A percentile compares a stretch with the other conserved stretches of the same genome.
Conservation (phyloP, 2,797 vertebrate genomes). For the Cheirogaleus major region DNA sequence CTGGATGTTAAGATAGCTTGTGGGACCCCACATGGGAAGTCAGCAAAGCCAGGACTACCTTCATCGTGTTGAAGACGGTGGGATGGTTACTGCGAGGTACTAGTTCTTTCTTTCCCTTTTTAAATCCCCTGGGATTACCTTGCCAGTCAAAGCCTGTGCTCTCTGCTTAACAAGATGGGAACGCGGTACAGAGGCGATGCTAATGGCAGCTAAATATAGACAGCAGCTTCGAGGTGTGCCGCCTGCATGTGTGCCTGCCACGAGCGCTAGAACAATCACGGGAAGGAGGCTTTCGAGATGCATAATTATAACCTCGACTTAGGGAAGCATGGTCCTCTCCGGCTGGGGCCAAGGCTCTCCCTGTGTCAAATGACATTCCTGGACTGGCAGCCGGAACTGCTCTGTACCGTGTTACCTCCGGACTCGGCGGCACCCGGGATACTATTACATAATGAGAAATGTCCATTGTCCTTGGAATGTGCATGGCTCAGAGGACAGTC, state of each 20-base stretch:
- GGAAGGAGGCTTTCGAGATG: not conserved
- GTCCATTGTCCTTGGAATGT: not conserved
- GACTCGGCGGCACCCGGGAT: not conserved
- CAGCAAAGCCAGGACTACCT: accelerated
- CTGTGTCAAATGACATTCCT: not conserved
- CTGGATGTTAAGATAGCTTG: not conserved
- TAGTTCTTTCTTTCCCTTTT: not conserved
- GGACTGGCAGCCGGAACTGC: not conserved
- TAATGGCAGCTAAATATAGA: not conserved
- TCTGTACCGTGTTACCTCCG: not conserved
- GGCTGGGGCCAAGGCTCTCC: not conserved
- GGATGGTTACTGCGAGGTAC: not conserved
- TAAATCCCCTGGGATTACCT: not conserved
- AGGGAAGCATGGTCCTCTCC: not conserved
- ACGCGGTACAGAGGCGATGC: accelerated
- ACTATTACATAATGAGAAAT: not conserved
- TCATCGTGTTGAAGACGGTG: not conserved
- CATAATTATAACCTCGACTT: not conserved
- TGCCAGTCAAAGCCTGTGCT: not conserved
- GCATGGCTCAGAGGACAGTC: not conserved
- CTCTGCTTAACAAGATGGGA: not conserved
- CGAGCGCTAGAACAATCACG: not conserved
- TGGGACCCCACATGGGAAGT: not conserved
- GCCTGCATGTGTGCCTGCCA: not conserved
- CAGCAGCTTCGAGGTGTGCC: not conserved